A percentile compares a stretch with the other conserved stretches of the same genome.
These are phyloP conservation scores for Thymelicus lineola DNA, from an alignment of 2,888 invertebrate genomes.

Conservation along the genomic window DNA sequence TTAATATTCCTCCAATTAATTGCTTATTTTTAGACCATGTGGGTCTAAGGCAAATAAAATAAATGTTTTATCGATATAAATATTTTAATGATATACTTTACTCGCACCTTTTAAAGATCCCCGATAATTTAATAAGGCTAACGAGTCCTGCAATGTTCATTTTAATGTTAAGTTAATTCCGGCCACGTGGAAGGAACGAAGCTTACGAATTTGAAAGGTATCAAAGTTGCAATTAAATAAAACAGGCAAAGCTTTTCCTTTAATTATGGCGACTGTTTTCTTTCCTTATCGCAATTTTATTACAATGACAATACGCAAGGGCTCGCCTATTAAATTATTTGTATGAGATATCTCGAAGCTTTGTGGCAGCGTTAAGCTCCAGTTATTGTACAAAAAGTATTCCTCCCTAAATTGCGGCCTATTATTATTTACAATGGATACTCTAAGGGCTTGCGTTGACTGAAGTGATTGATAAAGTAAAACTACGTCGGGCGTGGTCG, in stretches of 20 bases:
- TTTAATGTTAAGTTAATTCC: constrained; percentile 5
- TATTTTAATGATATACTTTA: background rate
- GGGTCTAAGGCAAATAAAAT: no score
- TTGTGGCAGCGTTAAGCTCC: constrained; percentile 28
- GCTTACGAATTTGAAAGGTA: constrained; percentile 24
- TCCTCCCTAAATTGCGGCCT: constrained; percentile 64
- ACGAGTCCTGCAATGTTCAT: constrained; percentile 44
- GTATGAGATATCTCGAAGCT: constrained; percentile 48
- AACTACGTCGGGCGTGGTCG: constrained; percentile 23
- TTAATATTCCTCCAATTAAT: no score
- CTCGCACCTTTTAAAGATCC: background rate
- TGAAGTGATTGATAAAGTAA: background rate
- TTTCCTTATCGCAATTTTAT: constrained; percentile 78
- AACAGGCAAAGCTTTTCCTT: constrained; percentile 67
- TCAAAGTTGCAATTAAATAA: constrained; percentile 67
- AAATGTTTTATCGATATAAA: constrained; percentile 1
- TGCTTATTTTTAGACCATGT: no score
- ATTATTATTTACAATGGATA: constrained; percentile 60
- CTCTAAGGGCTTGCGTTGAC: background rate
- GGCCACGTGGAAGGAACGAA: constrained; percentile 4
- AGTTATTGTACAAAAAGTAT: constrained; percentile 50
- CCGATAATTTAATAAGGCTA: constrained; percentile 26
- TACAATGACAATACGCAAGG: constrained; percentile 76
- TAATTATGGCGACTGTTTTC: constrained; percentile 74
- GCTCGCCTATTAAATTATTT: constrained; percentile 75